Evolutionary conservation across 2,888 invertebrate genomes (phyloP), one percentile per base, ranked within the genome.

Genomic region (Leptothorax acervorum): DNA sequence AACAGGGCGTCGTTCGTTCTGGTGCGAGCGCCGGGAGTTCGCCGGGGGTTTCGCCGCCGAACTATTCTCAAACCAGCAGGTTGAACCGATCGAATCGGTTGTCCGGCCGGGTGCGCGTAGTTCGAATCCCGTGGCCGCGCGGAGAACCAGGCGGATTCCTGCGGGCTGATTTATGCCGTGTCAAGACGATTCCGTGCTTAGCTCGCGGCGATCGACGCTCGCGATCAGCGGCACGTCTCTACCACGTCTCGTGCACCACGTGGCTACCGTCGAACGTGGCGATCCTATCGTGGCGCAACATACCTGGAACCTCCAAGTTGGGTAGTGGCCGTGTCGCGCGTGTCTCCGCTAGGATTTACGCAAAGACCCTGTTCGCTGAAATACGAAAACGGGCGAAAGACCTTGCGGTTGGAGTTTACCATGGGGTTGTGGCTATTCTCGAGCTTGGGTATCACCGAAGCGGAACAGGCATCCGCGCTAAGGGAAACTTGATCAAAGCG

Each of bases 1-100:
- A 91, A 92, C 93, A 93, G 93, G 93, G 94, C 94, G 93, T 93
- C 94, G 93, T 92, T 92, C 91, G 90, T 91, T 88, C 87, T 90
- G 88, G 86, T 84, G 87, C 90, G 89, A 89, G 90, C 91, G 90
- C 90, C 87, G 89, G 85, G 66, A 84, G 82, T 83, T 62, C 86
- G 87, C 83, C 83, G 75, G 89, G 81, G 71, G 86, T 79, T 75
- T 84, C 65, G 85, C 73, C 84, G 89, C 51, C 76, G 86, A 87
- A 83, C 89, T 82, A 73, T 83, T 12, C 23, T 31, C 51, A 42
- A 39, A 66, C 28, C 18, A 62, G 28, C 42, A 8, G 55, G 28
- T 23, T 48, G 60, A 39, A 51, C 57, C 57, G 71, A 68, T 66
- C 60, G 35, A 60, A 70, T 23, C 60, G 70, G 35, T 60, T 3